These are phyloP conservation scores for Nannospalax galili DNA, from an alignment of 2,113 vertebrate species.

Conservation along the genomic window DNA sequence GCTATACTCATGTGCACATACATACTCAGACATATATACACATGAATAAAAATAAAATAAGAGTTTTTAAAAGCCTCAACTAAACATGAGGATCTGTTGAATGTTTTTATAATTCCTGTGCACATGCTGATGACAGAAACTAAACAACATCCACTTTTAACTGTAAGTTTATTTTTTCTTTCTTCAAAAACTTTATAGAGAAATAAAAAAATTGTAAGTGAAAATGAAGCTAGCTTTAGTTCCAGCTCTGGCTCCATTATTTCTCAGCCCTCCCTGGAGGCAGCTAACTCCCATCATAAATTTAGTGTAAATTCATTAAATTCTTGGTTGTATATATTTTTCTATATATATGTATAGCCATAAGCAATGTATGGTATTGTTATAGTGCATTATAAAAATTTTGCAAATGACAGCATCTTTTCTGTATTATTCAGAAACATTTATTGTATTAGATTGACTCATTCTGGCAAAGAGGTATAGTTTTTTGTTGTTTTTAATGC, in stretches of 20 bases:
- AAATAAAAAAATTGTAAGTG: neutral
- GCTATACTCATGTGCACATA: neutral
- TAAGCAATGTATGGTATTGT: neutral
- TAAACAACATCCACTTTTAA: constrained; percentile 54
- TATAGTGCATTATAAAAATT: neutral
- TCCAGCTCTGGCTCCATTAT: neutral
- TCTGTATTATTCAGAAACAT: neutral
- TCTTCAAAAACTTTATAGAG: constrained; percentile 40
- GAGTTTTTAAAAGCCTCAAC: neutral
- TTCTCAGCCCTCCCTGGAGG: neutral
- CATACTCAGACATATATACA: neutral
- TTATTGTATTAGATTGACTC: neutral
- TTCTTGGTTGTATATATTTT: constrained; percentile 35
- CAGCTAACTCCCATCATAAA: neutral
- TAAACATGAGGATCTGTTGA: constrained; percentile 57
- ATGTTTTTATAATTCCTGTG: constrained; percentile 61
- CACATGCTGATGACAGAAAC: constrained; percentile 64
- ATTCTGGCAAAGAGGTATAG: neutral
- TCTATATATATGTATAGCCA: neutral
- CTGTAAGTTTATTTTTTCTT: constrained; percentile 71
- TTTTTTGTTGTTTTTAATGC: neutral
- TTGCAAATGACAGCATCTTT: neutral
- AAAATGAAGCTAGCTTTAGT: neutral
- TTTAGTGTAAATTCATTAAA: neutral
- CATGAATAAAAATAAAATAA: neutral